Conservation (phyloP, 2,113 vertebrate genomes). For the Prochilodus magdalenae region DNA sequence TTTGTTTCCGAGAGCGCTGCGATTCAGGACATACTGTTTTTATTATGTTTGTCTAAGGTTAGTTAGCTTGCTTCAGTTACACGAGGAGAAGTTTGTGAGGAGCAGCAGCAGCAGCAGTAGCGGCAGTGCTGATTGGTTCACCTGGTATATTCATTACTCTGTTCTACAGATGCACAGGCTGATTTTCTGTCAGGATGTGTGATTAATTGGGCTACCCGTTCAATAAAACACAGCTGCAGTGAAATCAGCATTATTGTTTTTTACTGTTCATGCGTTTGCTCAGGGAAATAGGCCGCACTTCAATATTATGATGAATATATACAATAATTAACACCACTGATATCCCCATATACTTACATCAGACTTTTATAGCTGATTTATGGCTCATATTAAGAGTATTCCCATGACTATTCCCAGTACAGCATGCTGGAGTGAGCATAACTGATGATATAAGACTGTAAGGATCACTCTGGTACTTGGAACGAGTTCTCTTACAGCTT, state of each 20-base stretch:
- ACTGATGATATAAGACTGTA: background rate
- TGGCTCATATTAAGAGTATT: background rate
- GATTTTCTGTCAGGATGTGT: background rate
- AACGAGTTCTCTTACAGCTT: background rate
- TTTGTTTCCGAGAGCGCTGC: conserved; percentile 37
- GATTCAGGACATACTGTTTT: conserved; percentile 40
- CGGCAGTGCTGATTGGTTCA: conserved; percentile 23
- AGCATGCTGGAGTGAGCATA: background rate
- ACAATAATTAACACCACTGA: background rate
- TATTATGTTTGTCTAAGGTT: conserved; percentile 36
- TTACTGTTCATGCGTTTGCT: background rate
- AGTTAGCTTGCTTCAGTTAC: conserved; percentile 30
- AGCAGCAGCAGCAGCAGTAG: too few relatives aligned
- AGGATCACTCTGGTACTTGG: background rate
- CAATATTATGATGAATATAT: background rate
- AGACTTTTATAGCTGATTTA: background rate
- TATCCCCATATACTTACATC: background rate
- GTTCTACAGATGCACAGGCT: conserved; percentile 8
- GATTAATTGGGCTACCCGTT: conserved; percentile 27
- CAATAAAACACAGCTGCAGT: background rate
- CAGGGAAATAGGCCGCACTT: background rate
- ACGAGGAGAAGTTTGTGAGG: conserved; percentile 21
- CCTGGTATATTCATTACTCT: conserved; percentile 22
- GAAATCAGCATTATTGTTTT: background rate
- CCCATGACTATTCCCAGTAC: background rate